phyloP scores from a whole-genome alignment of 2,113 vertebrate genomes.

The Phalacrocorax carbo region DNA sequence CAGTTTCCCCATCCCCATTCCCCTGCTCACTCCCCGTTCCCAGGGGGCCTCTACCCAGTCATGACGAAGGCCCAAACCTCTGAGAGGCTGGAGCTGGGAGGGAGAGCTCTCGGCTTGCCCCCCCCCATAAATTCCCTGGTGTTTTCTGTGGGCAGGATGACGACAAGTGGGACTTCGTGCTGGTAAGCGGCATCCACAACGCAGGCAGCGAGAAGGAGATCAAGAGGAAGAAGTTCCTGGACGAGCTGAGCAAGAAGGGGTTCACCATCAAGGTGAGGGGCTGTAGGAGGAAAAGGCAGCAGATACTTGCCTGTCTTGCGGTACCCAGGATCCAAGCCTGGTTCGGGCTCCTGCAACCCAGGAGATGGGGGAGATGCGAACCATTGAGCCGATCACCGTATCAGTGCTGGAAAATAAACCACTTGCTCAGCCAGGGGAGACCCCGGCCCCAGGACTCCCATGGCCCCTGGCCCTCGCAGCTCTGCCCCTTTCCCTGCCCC shows the following conservation, averaged over 20 bases:
- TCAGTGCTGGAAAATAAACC: background rate
- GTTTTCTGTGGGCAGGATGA: constrained; percentile 22
- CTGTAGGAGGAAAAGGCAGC: background rate
- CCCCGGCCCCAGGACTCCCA: background rate
- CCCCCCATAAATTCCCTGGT: background rate
- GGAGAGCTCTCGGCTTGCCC: background rate
- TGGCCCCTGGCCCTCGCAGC: background rate
- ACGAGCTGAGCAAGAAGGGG: constrained; percentile 73
- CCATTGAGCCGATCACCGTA: rapidly evolving
- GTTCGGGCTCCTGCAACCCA: background rate
- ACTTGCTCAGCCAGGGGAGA: background rate
- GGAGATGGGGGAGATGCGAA: background rate
- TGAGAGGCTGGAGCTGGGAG: background rate
- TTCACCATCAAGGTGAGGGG: constrained; percentile 78
- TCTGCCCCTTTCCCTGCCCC: background rate
- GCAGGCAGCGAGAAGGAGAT: background rate
- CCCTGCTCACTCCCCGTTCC: background rate
- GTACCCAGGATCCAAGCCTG: background rate
- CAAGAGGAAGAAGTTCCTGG: constrained; percentile 79
- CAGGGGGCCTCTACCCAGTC: background rate
- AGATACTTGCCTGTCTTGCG: background rate
- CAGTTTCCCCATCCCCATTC: background rate
- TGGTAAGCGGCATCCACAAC: constrained; percentile 72
- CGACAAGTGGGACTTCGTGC: constrained; percentile 79
- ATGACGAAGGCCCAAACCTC: background rate